Evolutionary conservation across 2,113 vertebrate species (phyloP), one percentile per base, ranked within the genome.

Genomic region (Xenopus laevis): DNA sequence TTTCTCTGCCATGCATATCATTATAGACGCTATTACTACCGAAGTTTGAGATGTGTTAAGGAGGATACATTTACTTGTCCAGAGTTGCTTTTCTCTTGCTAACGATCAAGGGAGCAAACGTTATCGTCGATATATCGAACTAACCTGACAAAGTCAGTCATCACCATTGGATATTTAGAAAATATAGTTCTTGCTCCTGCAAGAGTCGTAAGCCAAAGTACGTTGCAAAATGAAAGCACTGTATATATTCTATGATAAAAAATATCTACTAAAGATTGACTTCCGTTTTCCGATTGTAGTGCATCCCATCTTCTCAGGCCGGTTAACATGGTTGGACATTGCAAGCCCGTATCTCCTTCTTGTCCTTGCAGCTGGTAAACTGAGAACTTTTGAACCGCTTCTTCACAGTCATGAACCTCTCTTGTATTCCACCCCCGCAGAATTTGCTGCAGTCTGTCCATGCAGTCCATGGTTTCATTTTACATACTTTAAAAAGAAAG

Each of bases 331-430:
- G 93, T 68, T 98, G 95, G 79, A 99, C 97, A 0, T 95, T 98
- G 80, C 97, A 99, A 1, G 97, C 97, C 68, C 97, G 90, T 80
- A 99, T 93, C 89, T 99, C 96, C 85, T 97, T 98, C 86, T 96
- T 96, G 91, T 99, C 96, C 84, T 96, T 98, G 87, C 97, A 99
- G 83, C 96, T 98, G 79, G 94, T 92, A 62, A 96, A 89, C 87
- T 97, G 95, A 77, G 92, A 85, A 52, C 89, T 93, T 89, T 94
- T 98, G 85, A 95, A 95, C 80, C 93, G 93, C 87, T 94, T 97
- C 92, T 98, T 99, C 16, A 96, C 95, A 0, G 92, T 93, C 95
- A 98, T 98, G 80, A 95, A 94, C 50, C 97, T 90, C 71, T 99
- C 96, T 80, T 99, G 96, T 80, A 99, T 98, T 21, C 97, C 97